Percentiles rank a stretch among this genome's conserved stretches.
phyloP scores from a whole-genome alignment of 2,797 vertebrate species.

The Periparus ater region DNA sequence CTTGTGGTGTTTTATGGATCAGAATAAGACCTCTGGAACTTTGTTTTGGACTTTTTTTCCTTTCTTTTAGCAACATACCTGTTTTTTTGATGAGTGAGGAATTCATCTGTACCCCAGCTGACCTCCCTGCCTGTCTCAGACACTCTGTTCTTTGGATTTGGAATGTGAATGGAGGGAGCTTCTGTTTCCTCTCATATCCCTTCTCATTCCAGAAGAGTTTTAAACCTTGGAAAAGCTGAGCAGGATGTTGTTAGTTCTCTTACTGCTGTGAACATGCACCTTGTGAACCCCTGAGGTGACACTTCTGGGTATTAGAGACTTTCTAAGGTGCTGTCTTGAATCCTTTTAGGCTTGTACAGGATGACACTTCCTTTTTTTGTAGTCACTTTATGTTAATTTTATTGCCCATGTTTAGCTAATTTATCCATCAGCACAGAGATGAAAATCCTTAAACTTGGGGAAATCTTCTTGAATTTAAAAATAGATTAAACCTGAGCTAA shows the following conservation, averaged over 20 bases:
- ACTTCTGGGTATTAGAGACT: not conserved
- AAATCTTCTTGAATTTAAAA: conserved; percentile 18
- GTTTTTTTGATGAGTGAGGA: not conserved
- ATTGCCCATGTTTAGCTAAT: not conserved
- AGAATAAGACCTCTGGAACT: not conserved
- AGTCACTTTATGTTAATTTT: not conserved
- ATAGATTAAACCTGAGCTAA: not conserved
- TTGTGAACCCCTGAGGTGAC: not conserved
- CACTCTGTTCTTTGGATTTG: not conserved
- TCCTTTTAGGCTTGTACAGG: not conserved
- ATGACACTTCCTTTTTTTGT: not conserved
- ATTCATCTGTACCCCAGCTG: not conserved
- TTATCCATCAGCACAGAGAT: not conserved
- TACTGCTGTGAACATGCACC: not conserved
- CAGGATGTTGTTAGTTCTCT: not conserved
- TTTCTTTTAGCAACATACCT: not conserved
- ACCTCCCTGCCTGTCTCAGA: not conserved
- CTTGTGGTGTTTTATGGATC: not conserved
- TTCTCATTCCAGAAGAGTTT: not conserved
- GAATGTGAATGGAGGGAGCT: not conserved
- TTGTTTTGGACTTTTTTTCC: not conserved
- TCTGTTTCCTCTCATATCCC: not conserved
- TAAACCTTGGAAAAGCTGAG: not conserved
- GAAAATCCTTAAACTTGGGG: not conserved
- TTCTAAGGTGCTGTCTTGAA: not conserved